These are phyloP conservation scores for Cryptotermes secundus DNA, from an alignment of 1,140 invertebrate species.

Conservation along the genomic window DNA sequence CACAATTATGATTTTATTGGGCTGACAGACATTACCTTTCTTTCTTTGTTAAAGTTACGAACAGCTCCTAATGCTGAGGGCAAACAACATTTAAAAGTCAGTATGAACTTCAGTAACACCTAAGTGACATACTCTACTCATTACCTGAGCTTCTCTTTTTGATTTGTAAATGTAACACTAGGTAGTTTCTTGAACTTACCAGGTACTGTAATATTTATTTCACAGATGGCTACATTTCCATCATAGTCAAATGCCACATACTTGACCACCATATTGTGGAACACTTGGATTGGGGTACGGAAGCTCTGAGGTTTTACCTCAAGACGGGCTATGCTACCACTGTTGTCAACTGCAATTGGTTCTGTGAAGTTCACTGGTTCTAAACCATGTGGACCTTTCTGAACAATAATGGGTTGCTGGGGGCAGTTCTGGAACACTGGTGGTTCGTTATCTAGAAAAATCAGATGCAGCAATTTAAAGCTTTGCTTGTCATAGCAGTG, in stretches of 20 bases:
- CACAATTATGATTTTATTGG: too few species aligned
- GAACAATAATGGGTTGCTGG: slow-evolving; percentile 85
- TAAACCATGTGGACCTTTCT: slow-evolving; percentile 80
- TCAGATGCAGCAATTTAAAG: neutral
- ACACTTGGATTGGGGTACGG: slow-evolving; percentile 82
- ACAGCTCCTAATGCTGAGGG: too few species aligned
- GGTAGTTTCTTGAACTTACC: slow-evolving; percentile 46
- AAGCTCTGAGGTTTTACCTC: slow-evolving; percentile 91
- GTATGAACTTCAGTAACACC: too few species aligned
- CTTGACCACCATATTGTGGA: slow-evolving; percentile 89
- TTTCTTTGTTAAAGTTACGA: too few species aligned
- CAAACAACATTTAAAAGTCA: too few species aligned
- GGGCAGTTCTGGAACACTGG: slow-evolving; percentile 96
- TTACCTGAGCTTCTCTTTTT: too few species aligned
- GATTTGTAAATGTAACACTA: neutral
- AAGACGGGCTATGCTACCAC: slow-evolving; percentile 86
- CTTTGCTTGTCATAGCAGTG: too few species aligned
- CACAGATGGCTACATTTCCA: slow-evolving; percentile 95
- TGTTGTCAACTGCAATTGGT: slow-evolving; percentile 90
- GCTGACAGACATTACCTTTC: too few species aligned
- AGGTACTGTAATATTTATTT: slow-evolving; percentile 92
- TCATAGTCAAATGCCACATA: slow-evolving; percentile 96
- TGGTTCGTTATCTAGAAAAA: slow-evolving; percentile 80
- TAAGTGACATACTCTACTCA: too few species aligned
- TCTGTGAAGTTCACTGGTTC: slow-evolving; percentile 90